These are phyloP conservation scores for Enteromius radiatus DNA, from an alignment of 2,797 vertebrate species.

Conservation along the genomic window DNA sequence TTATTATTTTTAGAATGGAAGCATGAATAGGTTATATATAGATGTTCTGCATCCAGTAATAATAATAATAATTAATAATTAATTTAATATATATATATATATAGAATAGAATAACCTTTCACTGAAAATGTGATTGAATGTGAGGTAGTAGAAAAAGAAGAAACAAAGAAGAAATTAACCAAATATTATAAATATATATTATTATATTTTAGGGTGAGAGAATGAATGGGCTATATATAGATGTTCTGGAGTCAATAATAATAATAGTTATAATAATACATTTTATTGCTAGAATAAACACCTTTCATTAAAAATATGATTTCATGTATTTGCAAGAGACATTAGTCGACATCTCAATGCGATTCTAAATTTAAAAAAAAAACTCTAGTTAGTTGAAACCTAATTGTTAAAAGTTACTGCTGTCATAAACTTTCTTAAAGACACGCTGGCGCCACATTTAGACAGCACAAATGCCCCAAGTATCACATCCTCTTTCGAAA, in stretches of 20 bases:
- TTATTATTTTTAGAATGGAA: not conserved
- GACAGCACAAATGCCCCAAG: not conserved
- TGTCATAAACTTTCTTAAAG: not conserved
- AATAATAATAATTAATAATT: not conserved
- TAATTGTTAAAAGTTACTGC: not conserved
- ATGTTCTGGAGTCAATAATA: too few relatives aligned
- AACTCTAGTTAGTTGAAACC: not conserved
- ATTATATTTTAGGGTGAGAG: too few relatives aligned
- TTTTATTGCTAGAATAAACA: not conserved
- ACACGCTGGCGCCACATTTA: not conserved
- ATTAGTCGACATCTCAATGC: not conserved
- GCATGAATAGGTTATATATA: too few relatives aligned
- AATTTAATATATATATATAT: too few relatives aligned
- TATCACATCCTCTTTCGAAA: constrained; percentile 34
- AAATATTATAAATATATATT: too few relatives aligned
- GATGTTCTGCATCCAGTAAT: not conserved
- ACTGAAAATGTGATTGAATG: not conserved
- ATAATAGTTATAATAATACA: not conserved
- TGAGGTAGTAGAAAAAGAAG: too few relatives aligned
- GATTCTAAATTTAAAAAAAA: not conserved
- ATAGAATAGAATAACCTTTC: not conserved
- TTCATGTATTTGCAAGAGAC: not conserved
- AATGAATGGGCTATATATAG: too few relatives aligned
- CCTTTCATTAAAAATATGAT: not conserved
- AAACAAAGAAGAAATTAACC: too few relatives aligned